Evolutionary conservation across 2,113 vertebrate genomes (phyloP), one percentile per base, ranked within the genome.

Genomic region (Cyphomyrus discorhynchus): DNA sequence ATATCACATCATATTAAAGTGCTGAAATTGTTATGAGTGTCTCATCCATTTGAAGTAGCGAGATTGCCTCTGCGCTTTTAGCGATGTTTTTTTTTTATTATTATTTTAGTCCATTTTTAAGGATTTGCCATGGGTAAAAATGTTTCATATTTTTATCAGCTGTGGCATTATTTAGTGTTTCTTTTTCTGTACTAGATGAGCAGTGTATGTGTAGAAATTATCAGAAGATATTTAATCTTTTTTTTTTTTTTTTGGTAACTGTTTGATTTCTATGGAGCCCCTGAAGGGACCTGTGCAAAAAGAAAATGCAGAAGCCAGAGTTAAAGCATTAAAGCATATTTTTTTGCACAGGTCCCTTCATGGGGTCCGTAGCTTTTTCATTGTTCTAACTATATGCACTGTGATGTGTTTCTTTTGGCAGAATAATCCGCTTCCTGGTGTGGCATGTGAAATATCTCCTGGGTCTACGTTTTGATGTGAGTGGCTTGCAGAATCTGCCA

Each of bases 401-500:
- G 15, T 66, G 15, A 58, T 66, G n/a, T 24, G 1, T 89, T 82
- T 89, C 58, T 3, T 39, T 82, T 82, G 70, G 10, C 91, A 96
- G 96, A 94, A 88, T 97, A 88, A 92, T 96, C 86, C 92, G 95
- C 2, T 93, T 95, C 0, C 93, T 92, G 0, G 89, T 96, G 82
- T 95, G 93, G 52, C 96, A 96, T 90, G 90, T 96, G 93, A 97
- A 97, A 89, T 94, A 85, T 92, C 87, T 96, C 83, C 96, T 90
- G 0, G 96, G 96, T 89, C 96, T 97, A 92, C 94, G 95, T 88
- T 94, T 96, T 70, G 92, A 93, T 88, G 95, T 96, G 74, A 84
- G 89, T 27, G 96, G 96, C 88, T 91, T 93, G 0, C 96, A 97
- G 89, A 93, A 92, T 45, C 95, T 97, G 89, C 92, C 92, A 70